Base-by-base conservation (phyloP, 2,113 vertebrate species). In the Oncorhynchus tshawytscha region DNA sequence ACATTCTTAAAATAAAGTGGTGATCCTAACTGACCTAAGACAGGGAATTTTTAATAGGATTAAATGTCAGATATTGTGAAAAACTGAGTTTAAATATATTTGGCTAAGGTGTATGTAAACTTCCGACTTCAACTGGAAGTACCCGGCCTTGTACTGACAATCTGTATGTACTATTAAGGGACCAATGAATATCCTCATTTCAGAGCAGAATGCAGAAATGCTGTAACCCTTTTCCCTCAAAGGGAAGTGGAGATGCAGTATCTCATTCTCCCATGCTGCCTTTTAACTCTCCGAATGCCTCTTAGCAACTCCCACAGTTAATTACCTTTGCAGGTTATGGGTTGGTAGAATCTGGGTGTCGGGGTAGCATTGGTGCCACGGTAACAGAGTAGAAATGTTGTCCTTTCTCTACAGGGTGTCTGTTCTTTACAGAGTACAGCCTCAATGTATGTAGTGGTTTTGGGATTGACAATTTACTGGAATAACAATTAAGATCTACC, bases 261-360 rank as follows among this genome's bases (percentile, higher is more conserved):
- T 45, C 2, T 45, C 9, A 45, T 45, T 45, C 39, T 45, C 9
- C 39, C 39, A 45, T 27, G 25, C 24, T 12, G 15, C 25, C 15
- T 29, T 24, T 66, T 66, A 15, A 66, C 25, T 13, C 22, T 66
- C 64, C 29, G 2, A 9, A 13, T 66, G 6, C 4, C 12, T 6
- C 54, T 20, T 20, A 20, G 54, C 18, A 57, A 57, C 54, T 57
- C 54, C 54, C 22, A 15, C 70, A 70, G 72, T 59, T 78, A 54
- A 25, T 85, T 82, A 84, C 45, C 64, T 73, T 54, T 73, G 78
- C 77, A 79, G 67, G 24, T 67, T 60, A 25, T 18, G 25, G 25
- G 31, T 39, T 59, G 15, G 71, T 57, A 39, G 69, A 76, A 45
- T 11, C 8, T 45, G 51, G 71, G 72, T 59, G 60, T 29, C 45